Evolutionary conservation across 2,888 invertebrate genomes (phyloP).

Genomic region (Caenorhabditis sp.): DNA sequence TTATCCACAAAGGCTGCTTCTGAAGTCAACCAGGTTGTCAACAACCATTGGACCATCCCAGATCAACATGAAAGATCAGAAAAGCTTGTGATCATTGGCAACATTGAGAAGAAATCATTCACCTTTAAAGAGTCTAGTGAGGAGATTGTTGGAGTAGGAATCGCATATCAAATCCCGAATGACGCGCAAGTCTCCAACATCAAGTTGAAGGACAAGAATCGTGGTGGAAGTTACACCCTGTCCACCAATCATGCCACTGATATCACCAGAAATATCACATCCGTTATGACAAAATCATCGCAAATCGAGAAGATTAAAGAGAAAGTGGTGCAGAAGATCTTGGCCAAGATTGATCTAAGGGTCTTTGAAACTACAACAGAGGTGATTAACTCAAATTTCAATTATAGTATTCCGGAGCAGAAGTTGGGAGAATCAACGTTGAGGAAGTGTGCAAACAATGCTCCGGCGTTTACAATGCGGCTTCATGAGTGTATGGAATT

Average conservation of each 20-base stretch:
- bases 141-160: conserved; percentile 48
- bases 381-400: conserved; percentile 32
- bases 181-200: conserved; percentile 19
- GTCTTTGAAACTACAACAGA: conserved; percentile 42
- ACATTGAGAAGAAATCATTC: conserved; percentile 35
- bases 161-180: conserved; percentile 50
- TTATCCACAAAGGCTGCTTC: conserved; percentile 19
- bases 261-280: conserved; percentile 36
- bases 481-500: conserved; percentile 55
- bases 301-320: conserved; percentile 37
- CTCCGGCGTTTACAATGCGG: conserved; percentile 25
- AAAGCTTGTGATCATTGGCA: conserved; percentile 43
- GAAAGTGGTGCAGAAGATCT: conserved; percentile 32
- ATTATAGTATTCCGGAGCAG: conserved; percentile 26
- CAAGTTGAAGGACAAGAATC: conserved; percentile 40
- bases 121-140: conserved; percentile 52
- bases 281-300: conserved; percentile 27
- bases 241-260: conserved; percentile 53
- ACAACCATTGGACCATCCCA: conserved; percentile 39
- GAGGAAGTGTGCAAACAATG: conserved; percentile 25
- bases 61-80: conserved; percentile 19
- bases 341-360: conserved; percentile 21
- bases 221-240: conserved; percentile 58
- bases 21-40: conserved; percentile 28
- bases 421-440: conserved; percentile 5